A percentile compares a stretch with the other conserved stretches of the same genome.
These are phyloP conservation scores for Aporophyla nigra DNA, from an alignment of 2,888 invertebrate species.

Conservation along the genomic window DNA sequence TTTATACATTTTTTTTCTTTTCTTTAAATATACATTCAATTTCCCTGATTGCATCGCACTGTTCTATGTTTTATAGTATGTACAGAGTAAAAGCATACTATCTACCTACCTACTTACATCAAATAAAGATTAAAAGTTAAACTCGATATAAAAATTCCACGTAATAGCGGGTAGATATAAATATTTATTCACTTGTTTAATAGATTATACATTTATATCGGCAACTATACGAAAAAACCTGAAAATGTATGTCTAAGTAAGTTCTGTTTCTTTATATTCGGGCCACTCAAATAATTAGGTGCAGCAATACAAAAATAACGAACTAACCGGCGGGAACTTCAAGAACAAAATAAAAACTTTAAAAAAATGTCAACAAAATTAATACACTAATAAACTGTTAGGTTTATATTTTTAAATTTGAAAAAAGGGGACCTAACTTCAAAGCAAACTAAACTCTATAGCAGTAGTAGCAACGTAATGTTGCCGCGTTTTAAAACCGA, in stretches of 20 bases:
- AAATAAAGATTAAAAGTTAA: slow-evolving; percentile 7
- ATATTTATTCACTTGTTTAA: neutral
- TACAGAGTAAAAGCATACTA: neutral
- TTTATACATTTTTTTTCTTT: neutral
- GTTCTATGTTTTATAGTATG: too few species aligned
- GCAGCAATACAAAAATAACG: neutral
- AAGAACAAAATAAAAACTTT: too few species aligned
- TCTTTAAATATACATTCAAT: neutral
- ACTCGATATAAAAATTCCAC: neutral
- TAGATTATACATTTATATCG: neutral
- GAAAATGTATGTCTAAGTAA: neutral
- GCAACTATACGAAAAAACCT: neutral
- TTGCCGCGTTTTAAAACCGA: slow-evolving; percentile 23
- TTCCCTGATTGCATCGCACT: neutral
- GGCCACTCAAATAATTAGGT: neutral
- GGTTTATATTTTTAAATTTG: neutral
- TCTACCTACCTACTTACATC: neutral
- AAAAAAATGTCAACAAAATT: neutral
- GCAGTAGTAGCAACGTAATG: slow-evolving; percentile 16
- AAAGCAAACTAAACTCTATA: neutral
- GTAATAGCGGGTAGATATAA: slow-evolving; percentile 11
- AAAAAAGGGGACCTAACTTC: neutral
- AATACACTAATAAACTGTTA: neutral
- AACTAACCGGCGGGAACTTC: too few species aligned
- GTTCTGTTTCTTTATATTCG: neutral